A percentile compares a stretch with the other conserved stretches of the same genome.
Evolutionary conservation across 2,797 vertebrate species (phyloP).

Genomic region (Momotus momota): DNA sequence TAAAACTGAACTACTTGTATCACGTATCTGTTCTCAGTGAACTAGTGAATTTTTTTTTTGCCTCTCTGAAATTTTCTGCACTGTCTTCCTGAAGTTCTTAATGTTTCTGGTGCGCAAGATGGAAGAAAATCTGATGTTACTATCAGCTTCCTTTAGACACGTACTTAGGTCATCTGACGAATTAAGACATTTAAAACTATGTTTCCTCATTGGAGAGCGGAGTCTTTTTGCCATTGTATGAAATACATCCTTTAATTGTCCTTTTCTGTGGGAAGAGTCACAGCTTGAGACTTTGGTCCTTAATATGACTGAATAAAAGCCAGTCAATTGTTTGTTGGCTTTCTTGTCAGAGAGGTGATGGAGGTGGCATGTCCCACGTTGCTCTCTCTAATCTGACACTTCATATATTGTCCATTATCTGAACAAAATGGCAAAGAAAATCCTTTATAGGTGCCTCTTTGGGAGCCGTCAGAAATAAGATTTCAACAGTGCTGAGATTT

Average conservation of each 20-base stretch:
- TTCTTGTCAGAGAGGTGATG: not conserved
- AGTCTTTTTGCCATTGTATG: not conserved
- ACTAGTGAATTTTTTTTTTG: not conserved
- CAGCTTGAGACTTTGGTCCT: not conserved
- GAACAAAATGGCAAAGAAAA: slow-evolving; percentile 12
- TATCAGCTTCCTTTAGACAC: not conserved
- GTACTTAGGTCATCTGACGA: not conserved
- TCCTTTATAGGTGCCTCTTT: not conserved
- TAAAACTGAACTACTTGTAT: not conserved
- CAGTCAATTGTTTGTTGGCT: not conserved
- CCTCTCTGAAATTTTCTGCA: not conserved
- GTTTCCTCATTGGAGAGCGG: not conserved
- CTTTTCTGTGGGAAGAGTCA: not conserved
- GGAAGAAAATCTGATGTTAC: not conserved
- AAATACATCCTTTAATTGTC: not conserved
- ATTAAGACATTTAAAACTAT: not conserved
- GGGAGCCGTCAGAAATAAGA: slow-evolving; percentile 34
- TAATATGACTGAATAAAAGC: not conserved
- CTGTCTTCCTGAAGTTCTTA: not conserved
- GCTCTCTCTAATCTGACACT: not conserved
- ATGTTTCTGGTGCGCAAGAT: not conserved
- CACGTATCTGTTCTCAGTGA: not conserved
- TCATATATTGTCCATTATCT: not conserved
- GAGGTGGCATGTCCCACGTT: not conserved
- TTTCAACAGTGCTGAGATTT: slow-evolving; percentile 20